Evolutionary conservation across 2,113 vertebrate species (phyloP), one percentile per base, ranked within the genome.

Genomic region (Aythya baeri): DNA sequence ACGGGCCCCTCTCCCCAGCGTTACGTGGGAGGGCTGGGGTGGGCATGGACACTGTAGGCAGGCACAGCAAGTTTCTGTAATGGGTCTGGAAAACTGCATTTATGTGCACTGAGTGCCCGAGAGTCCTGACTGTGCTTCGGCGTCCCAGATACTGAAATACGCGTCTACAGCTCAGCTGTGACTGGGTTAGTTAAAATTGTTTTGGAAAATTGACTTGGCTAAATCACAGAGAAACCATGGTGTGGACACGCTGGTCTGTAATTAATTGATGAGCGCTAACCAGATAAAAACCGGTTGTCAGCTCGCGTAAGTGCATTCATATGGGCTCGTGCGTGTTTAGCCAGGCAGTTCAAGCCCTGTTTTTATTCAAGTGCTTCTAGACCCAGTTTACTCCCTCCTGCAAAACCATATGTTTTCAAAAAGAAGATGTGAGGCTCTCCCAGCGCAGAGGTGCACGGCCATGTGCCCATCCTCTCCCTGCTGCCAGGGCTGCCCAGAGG

Each of bases 131-230:
- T n/a, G 17, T 49, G 2, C 29, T 71, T 29, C 81, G 66, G 49
- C 75, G 58, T 75, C 66, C 86, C 78, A n/a, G 16, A 61, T 13
- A 34, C 6, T 17, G 23, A 87, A 82, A 84, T 74, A 21, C 20
- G 7, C 84, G 93, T 90, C 74, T 79, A 21, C 14, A 5, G 49
- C 50, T 95, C 2, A 3, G 11, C 72, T 91, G 74, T 68, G 43
- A 81, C 66, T 41, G 88, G 11, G 7, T 92, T 92, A 44, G 70
- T 86, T 87, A 73, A 88, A 94, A 79, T 55, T 80, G 74, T 61
- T 93, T 94, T 84, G 78, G 84, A 95, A 96, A 84, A 91, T 36
- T 59, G 66, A 27, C 83, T 95, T 87, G 80, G 80, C 83, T 92
- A 92, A 91, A 79, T 73, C 88, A 73, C 73, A 76, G 73, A 70